These are phyloP conservation scores for Coregonus suidteri DNA, from an alignment of 2,797 vertebrate species.

Conservation along the genomic window DNA sequence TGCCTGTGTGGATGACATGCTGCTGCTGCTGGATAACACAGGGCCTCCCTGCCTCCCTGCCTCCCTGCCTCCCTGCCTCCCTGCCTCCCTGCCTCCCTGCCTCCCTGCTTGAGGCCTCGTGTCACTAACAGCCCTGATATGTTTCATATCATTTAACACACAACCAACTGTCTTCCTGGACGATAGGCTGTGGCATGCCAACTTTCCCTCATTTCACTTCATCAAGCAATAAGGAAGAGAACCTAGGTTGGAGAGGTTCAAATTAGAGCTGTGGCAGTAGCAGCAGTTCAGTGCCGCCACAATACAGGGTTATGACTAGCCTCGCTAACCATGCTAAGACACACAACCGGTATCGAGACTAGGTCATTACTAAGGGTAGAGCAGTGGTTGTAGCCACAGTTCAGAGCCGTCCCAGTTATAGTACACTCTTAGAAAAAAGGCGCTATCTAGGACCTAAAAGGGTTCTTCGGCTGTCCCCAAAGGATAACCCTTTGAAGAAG, in stretches of 20 bases:
- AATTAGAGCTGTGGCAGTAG: not conserved
- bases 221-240: slow-evolving; percentile 35
- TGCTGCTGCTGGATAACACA: slow-evolving; percentile 18
- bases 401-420: not conserved
- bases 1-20: slow-evolving; percentile 26
- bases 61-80: no score
- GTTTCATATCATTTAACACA: slow-evolving; percentile 49
- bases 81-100: not conserved
- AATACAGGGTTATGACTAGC: no score
- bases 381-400: not conserved
- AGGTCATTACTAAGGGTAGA: no score
- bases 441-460: no score
- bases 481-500: no score
- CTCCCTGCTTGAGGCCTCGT: slow-evolving; percentile 16
- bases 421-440: no score
- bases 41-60: not conserved
- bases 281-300: no score
- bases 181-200: slow-evolving; percentile 16
- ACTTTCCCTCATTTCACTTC: slow-evolving; percentile 45
- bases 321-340: no score
- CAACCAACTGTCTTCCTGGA: slow-evolving; percentile 26
- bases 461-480: no score
- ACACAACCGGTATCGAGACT: no score
- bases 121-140: slow-evolving; percentile 31
- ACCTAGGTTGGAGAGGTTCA: slow-evolving; percentile 2